Evolutionary conservation across 2,888 invertebrate genomes (phyloP), one percentile per base, ranked within the genome.

Genomic region (Galerucella calmariensis): DNA sequence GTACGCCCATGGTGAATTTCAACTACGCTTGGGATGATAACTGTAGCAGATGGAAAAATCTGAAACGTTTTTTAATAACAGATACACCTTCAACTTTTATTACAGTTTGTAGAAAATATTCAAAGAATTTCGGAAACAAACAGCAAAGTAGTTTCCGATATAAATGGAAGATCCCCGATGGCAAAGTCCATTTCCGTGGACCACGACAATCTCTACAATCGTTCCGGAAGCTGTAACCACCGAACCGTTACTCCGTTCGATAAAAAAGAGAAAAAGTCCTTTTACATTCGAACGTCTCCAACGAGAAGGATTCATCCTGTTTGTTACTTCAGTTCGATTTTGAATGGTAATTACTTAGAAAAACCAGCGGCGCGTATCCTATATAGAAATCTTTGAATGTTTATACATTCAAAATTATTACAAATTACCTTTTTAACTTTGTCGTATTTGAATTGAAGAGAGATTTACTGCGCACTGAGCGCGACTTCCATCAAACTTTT

Each of bases 341-440:
- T 69, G 69, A 69, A 69, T 69, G 53, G 63, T 69, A 62, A 69
- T 69, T 63, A 59, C 62, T 27, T 48, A 14, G 4, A 20, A 61
- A 16, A 48, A 14, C 11, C 69, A 69, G 46, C n/a, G 27, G 51
- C 27, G 46, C 61, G 61, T n/a, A 11, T 61, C 48, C 35, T 11
- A 20, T 11, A 20, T 5, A 16, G 6, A 11, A 46, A 41, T 8
- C 35, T 41, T 41, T 20, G 20, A 20, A 20, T 20, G 20, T 20
- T 20, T 20, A 20, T 20, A 20, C 20, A 20, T 20, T 20, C 20
- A 20, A 20, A 20, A 20, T 20, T 20, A 20, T 20, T 20, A 20
- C 20, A 20, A 20, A 20, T 20, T 20, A 20, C 20, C 20, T 20
- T 20, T 20, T 20, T 27, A 27, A 27, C 4, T 27, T 27, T 27